Evolutionary conservation across 2,113 vertebrate genomes (phyloP).

Genomic region (Podarcis raffonei): DNA sequence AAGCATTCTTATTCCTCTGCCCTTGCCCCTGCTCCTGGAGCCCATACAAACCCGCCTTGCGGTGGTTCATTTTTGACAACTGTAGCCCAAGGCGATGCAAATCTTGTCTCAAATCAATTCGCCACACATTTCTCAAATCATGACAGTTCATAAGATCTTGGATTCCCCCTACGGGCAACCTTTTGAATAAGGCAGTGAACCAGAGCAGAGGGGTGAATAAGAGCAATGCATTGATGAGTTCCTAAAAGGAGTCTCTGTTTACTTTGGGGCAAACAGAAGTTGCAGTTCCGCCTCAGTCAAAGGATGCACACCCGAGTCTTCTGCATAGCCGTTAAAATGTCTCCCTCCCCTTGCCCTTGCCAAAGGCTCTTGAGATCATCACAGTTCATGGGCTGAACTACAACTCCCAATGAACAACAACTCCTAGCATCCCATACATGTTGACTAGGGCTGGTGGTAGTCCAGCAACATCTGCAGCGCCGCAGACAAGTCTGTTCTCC

Average conservation of each 20-base stretch:
- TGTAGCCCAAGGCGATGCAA: background rate
- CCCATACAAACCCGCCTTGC: background rate
- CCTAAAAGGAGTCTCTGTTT: background rate
- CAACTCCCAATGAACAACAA: no score
- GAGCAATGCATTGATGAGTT: background rate
- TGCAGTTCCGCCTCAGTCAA: background rate
- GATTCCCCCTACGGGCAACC: background rate
- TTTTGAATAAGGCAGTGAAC: background rate
- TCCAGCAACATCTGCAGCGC: no score
- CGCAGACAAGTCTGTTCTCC: background rate
- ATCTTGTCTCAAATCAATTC: conserved; percentile 10
- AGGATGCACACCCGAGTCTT: background rate
- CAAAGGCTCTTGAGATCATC: background rate
- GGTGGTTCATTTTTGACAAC: background rate
- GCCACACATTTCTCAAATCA: conserved; percentile 7
- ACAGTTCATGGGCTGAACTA: background rate
- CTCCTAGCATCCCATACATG: no score
- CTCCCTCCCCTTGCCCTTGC: background rate
- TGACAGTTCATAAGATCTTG: background rate
- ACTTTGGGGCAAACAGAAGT: background rate
- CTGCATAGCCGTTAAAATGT: background rate
- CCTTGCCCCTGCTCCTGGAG: no score
- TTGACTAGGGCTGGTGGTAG: no score
- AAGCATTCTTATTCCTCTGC: background rate
- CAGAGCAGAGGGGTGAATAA: background rate